A percentile compares a stretch with the other conserved stretches of the same genome.
Evolutionary conservation across 37 sponge, comb jelly and placozoan genomes (phyloP).

Genomic region (Ephydatia muelleri): DNA sequence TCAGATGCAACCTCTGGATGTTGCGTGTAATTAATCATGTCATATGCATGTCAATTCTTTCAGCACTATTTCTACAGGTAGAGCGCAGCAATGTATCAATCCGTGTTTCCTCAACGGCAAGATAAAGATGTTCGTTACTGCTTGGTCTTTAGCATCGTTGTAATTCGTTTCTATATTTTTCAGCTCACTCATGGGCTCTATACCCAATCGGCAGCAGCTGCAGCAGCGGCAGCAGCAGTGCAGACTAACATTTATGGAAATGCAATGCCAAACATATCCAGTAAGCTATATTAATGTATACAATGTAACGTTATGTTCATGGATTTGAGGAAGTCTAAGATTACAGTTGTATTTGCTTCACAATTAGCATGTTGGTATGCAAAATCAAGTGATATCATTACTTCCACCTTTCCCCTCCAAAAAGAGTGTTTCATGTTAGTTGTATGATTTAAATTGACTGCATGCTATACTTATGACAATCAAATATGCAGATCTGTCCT

Average conservation of each 20-base stretch:
- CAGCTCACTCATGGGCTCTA: constrained; percentile 14
- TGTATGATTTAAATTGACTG: too few species aligned
- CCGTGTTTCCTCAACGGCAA: constrained; percentile 41
- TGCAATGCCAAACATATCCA: constrained; percentile 39
- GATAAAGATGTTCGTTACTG: constrained; percentile 42
- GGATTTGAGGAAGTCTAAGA: too few species aligned
- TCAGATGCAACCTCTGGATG: too few species aligned
- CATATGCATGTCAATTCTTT: not conserved
- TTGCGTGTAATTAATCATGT: not conserved
- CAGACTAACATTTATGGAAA: constrained; percentile 36
- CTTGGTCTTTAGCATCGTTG: not conserved
- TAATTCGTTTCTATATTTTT: not conserved
- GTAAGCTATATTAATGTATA: not conserved
- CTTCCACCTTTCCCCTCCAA: too few species aligned
- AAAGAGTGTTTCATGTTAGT: too few species aligned
- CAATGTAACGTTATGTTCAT: too few species aligned
- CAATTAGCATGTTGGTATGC: too few species aligned
- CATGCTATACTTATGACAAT: too few species aligned
- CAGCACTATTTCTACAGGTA: not conserved
- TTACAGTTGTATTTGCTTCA: too few species aligned
- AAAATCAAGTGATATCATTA: too few species aligned
- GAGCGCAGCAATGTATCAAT: constrained; percentile 8
- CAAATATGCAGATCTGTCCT: too few species aligned
- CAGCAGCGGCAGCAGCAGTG: constrained; percentile 6
- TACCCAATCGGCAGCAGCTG: constrained; percentile 11